Base-by-base conservation (phyloP, 1,140 invertebrate genomes). In the Zaprionus africanus region DNA sequence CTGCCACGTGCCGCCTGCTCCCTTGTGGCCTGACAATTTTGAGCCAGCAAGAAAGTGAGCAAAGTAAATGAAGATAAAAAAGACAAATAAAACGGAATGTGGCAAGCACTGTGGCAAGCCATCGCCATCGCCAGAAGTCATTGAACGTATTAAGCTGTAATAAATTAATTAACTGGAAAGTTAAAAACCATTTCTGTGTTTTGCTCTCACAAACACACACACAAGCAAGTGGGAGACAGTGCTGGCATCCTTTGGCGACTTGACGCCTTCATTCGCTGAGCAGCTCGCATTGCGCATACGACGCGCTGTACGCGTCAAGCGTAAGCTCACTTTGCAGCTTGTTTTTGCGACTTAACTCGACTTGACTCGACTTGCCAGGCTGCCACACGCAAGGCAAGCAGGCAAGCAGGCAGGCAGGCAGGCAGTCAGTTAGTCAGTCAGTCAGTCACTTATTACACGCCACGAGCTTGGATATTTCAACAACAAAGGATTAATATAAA, bases 161-260 rank as follows among this genome's bases (percentile, higher is more conserved):
- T 85, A 85, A 90, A 90, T 90, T 88, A 90, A 88, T 88, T 90
- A 88, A 79, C 78, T 79, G 81, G 62, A 90, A 90, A 84, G 84
- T 88, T 76, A 90, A 88, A 90, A 88, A 88, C 85, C 81, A 88
- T 88, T 88, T 88, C 58, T 71, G 83, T 87, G 80, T 87, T 87
- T 74, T 68, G 61, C 73, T 76, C 69, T 68, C 28, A 51, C 36
- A 53, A 38, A 54, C 61, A 67, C 26, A 43, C 46, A 62, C 38
- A 41, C 24, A 49, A 22, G 43, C 63, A 64, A 31, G 24, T 34
- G 28, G 2, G 17, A 19, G 2, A 1, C 12, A 15, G 12, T 12
- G 69, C 26, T n/a, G 41, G 36, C 38, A 79, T 74, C 82, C 82
- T 86, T 67, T 68, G 67, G 77, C 82, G 74, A 83, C 83, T 87